Evolutionary conservation across 1,140 invertebrate species (phyloP).

Genomic region (Aphaenogaster rudis): DNA sequence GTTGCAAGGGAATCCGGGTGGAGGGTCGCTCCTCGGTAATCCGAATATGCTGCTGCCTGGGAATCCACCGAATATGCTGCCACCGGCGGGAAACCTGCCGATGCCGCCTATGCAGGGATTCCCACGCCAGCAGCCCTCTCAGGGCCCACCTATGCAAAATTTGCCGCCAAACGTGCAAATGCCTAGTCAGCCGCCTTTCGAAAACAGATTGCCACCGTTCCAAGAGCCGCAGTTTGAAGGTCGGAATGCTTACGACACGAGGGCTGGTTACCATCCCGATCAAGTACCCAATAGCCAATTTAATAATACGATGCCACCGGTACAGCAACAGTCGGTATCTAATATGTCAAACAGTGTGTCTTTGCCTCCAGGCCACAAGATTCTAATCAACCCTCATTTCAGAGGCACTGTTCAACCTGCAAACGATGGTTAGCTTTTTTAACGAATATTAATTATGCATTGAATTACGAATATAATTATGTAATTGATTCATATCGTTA

Average conservation of each 20-base stretch:
- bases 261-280: conserved; percentile 73
- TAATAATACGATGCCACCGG: conserved; percentile 70
- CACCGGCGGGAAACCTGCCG: conserved; percentile 65
- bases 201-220: conserved; percentile 80
- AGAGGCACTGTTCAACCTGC: conserved; percentile 82
- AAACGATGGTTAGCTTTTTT: conserved; percentile 77
- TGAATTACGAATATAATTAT: conserved; percentile 8
- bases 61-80: conserved; percentile 50
- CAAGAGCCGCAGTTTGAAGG: conserved; percentile 77
- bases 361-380: conserved; percentile 85
- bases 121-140: conserved; percentile 68
- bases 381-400: conserved; percentile 87
- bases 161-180: conserved; percentile 71
- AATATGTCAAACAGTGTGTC: conserved; percentile 76
- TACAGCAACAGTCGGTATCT: conserved; percentile 68
- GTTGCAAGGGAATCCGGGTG: conserved; percentile 73
- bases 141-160: conserved; percentile 70
- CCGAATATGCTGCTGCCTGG: conserved; percentile 61
- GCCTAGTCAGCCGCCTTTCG: conserved; percentile 76
- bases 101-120: conserved; percentile 76
- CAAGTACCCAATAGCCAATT: conserved; percentile 75
- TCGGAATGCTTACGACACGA: conserved; percentile 76
- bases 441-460: not conserved
- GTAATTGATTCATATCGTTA: conserved; percentile 12
- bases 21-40: conserved; percentile 72